Evolutionary conservation across 2,113 vertebrate species (phyloP), one percentile per base, ranked within the genome.

Genomic region (Crotophaga sulcirostris): DNA sequence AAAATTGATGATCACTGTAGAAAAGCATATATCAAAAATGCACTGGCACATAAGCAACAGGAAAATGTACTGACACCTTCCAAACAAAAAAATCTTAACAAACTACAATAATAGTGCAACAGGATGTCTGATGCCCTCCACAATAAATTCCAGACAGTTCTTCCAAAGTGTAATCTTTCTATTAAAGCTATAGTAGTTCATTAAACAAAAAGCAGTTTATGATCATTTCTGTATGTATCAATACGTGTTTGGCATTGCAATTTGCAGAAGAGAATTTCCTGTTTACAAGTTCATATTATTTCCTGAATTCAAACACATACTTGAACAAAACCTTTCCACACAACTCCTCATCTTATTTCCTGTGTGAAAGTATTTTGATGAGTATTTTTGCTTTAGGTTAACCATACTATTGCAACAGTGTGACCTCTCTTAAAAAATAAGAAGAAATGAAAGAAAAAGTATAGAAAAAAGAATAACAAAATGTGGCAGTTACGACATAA

Each of bases 281-380:
- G 92, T 94, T 96, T 96, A 96, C 55, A 86, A 83, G 58, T 18
- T 77, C 28, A 11, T 90, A 70, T 70, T 85, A 58, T 62, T 87
- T 67, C 79, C 67, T 6, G 1, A 94, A 68, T 91, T 84, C 9
- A 4, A 83, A 77, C 10, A 8, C 40, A 33, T 76, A 28, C 13
- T 83, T 83, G 72, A 87, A 63, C 31, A 94, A 90, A 92, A 87
- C 19, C 21, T 26, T 79, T 89, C 51, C 38, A 63, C 51, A 70
- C 2, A 0, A 15, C 86, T 89, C 80, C 42, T 90, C 36, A 70
- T 74, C 52, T 59, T 17, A 77, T 47, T 88, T 81, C 42, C 72
- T 91, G 36, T 14, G 11, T 70, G 42, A 69, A 78, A 84, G 24
- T 31, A 82, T 82, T 90, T 38, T 84, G 63, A 85, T 49, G 70